phyloP scores from a whole-genome alignment of 1,140 invertebrate genomes.

The Drosophila quadrilineata region DNA sequence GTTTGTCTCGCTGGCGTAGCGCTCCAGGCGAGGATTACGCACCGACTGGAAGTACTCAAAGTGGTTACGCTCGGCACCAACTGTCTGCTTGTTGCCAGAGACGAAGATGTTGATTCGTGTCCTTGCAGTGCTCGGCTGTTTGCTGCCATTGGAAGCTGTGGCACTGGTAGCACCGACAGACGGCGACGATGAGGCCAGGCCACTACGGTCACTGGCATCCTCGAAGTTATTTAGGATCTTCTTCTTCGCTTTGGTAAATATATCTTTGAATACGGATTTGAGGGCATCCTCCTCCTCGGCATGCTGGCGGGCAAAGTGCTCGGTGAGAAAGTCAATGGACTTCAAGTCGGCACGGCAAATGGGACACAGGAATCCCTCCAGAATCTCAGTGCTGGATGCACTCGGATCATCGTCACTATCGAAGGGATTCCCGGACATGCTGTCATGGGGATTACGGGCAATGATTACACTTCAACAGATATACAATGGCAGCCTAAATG shows the following conservation, averaged over 20 bases:
- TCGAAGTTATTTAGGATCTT: constrained; percentile 90
- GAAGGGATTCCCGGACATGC: constrained; percentile 68
- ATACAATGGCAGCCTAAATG: too few relatives aligned
- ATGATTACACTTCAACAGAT: constrained; percentile 38
- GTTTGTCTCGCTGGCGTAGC: constrained; percentile 96
- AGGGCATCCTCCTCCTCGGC: constrained; percentile 94
- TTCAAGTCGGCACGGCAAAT: constrained; percentile 95
- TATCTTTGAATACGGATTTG: constrained; percentile 92
- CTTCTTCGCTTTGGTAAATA: constrained; percentile 94
- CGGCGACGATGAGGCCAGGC: neutral
- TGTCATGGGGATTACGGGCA: constrained; percentile 6
- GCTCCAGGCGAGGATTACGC: constrained; percentile 88
- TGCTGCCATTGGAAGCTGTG: neutral
- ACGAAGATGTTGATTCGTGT: constrained; percentile 80
- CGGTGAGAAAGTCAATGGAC: constrained; percentile 89
- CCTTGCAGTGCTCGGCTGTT: constrained; percentile 33
- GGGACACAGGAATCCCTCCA: constrained; percentile 96
- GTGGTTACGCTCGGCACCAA: constrained; percentile 86
- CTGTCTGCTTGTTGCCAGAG: constrained; percentile 85
- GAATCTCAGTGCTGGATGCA: constrained; percentile 83
- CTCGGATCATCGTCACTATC: constrained; percentile 76
- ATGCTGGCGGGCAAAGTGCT: constrained; percentile 94
- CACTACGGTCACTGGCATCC: constrained; percentile 80
- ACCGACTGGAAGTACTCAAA: constrained; percentile 91
- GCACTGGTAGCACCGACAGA: neutral